phyloP scores from a whole-genome alignment of 2,113 vertebrate genomes.

The Petroica traversi region DNA sequence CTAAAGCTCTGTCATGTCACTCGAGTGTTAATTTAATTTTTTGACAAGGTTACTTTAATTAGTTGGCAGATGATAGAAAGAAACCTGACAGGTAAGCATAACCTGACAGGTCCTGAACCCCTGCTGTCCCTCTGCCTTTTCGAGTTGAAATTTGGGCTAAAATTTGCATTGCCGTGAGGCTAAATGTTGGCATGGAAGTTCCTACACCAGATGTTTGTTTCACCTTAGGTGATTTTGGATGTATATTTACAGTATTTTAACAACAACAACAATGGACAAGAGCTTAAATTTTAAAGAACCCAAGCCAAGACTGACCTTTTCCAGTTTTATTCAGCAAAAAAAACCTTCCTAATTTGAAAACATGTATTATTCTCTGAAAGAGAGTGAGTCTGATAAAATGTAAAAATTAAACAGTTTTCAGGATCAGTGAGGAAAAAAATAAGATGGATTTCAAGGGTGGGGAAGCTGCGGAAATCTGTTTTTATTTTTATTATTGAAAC shows the following conservation, averaged over 20 bases:
- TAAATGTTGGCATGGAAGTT: neutral
- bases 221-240: neutral
- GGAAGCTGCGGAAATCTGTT: fast-evolving
- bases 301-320: neutral
- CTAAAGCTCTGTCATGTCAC: neutral
- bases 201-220: constrained; percentile 7
- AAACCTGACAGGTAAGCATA: neutral
- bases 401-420: neutral
- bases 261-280: neutral
- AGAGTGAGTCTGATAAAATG: neutral
- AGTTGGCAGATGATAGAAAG: constrained; percentile 27
- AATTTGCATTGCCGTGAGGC: neutral
- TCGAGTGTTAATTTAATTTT: constrained; percentile 22
- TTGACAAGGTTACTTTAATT: constrained; percentile 44
- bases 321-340: neutral
- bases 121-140: neutral
- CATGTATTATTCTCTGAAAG: neutral
- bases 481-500: neutral
- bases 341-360: neutral
- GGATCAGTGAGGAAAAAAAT: neutral
- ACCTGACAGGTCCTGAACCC: neutral
- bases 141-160: neutral
- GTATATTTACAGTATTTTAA: neutral
- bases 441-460: neutral
- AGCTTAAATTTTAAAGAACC: neutral